phyloP scores from a whole-genome alignment of 2,113 vertebrate species.

The Trichomycterus rosablanca region DNA sequence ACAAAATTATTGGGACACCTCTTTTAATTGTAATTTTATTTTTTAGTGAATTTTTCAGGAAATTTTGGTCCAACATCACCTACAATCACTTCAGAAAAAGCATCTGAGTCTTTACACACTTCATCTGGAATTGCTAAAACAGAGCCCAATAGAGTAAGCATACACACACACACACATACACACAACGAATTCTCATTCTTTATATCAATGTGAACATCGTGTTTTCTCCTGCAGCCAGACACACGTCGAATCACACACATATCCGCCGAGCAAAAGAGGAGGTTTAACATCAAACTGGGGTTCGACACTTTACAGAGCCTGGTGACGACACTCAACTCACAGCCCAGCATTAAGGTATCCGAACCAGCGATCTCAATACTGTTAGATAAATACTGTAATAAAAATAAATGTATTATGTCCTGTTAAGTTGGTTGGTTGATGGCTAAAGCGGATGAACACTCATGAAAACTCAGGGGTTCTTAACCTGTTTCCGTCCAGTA shows the following conservation, averaged over 20 bases:
- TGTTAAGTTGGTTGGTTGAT: too few species aligned
- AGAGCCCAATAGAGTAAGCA: slow-evolving; percentile 77
- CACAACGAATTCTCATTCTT: not conserved
- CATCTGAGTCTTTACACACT: slow-evolving; percentile 58
- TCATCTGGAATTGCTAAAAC: slow-evolving; percentile 59
- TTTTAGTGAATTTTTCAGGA: slow-evolving; percentile 55
- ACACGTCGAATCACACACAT: slow-evolving; percentile 90
- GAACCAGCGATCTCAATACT: not conserved
- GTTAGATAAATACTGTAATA: too few species aligned
- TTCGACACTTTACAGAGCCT: slow-evolving; percentile 90
- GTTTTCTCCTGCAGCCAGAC: slow-evolving; percentile 69
- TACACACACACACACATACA: not conserved
- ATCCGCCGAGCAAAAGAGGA: slow-evolving; percentile 95
- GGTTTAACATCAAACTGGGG: slow-evolving; percentile 96
- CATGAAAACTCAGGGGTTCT: too few species aligned
- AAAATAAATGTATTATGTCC: too few species aligned
- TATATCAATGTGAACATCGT: not conserved
- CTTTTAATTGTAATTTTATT: slow-evolving; percentile 30
- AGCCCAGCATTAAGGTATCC: slow-evolving; percentile 86
- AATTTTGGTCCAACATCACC: slow-evolving; percentile 58
- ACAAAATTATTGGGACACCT: too few species aligned
- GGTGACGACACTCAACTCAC: slow-evolving; percentile 84
- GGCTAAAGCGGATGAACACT: too few species aligned
- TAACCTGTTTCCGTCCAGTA: too few species aligned
- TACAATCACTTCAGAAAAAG: slow-evolving; percentile 53